phyloP scores from a whole-genome alignment of 2,888 invertebrate genomes.

The Keiferia lycopersicella region DNA sequence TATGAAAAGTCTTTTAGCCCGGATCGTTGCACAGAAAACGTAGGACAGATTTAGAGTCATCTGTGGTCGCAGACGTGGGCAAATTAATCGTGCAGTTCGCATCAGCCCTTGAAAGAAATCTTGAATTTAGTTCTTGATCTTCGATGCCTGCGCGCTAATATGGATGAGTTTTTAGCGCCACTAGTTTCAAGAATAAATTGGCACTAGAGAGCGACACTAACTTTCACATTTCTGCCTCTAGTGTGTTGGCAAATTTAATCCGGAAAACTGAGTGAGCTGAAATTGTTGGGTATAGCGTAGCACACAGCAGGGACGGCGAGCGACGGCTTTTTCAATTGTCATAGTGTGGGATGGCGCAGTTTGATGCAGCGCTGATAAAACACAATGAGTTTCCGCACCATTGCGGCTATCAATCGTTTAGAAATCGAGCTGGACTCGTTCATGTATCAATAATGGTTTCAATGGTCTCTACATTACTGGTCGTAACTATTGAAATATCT shows the following conservation, averaged over 20 bases:
- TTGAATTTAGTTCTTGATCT: slow-evolving; percentile 27
- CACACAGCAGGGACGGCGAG: neutral
- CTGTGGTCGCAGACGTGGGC: slow-evolving; percentile 1
- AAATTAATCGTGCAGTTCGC: slow-evolving; percentile 5
- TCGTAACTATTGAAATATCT: neutral
- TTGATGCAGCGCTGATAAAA: slow-evolving; percentile 33
- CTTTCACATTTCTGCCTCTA: slow-evolving; percentile 36
- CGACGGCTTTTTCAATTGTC: slow-evolving; percentile 35
- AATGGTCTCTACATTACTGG: neutral
- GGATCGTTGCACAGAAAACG: neutral
- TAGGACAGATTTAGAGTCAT: neutral
- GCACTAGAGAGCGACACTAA: slow-evolving; percentile 37
- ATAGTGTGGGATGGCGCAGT: slow-evolving; percentile 36
- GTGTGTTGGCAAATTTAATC: slow-evolving; percentile 33
- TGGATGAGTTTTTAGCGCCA: slow-evolving; percentile 23
- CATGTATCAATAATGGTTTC: neutral
- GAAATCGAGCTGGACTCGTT: slow-evolving; percentile 11
- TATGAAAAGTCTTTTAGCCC: slow-evolving; percentile 8
- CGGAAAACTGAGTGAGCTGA: slow-evolving; percentile 14
- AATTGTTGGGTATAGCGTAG: slow-evolving; percentile 24
- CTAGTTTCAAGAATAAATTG: slow-evolving; percentile 34
- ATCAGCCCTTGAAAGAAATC: slow-evolving; percentile 16
- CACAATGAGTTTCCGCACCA: slow-evolving; percentile 34
- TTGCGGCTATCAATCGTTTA: slow-evolving; percentile 32
- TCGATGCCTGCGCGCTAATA: slow-evolving; percentile 7